Evolutionary conservation across 1,140 invertebrate species (phyloP).

Genomic region (Argopecten irradians): DNA sequence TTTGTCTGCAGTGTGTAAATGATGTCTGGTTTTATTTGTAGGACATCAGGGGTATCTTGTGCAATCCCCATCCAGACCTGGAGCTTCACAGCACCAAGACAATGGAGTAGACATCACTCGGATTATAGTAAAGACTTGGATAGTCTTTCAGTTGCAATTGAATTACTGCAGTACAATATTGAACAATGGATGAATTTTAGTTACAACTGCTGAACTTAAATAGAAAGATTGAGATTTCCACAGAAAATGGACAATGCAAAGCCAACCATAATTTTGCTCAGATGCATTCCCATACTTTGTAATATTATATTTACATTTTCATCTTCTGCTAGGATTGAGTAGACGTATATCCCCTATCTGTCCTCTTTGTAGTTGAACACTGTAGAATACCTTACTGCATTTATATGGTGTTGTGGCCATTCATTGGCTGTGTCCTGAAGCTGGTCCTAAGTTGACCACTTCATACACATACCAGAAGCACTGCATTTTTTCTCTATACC

Average conservation of each 20-base stretch:
- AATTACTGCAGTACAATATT: not conserved
- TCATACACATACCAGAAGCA: conserved; percentile 15
- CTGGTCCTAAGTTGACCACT: not conserved
- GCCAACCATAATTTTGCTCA: not conserved
- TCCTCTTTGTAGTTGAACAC: not conserved
- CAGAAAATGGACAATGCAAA: not conserved
- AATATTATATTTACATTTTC: not conserved
- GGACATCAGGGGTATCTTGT: conserved; percentile 63
- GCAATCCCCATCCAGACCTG: conserved; percentile 43
- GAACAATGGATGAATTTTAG: not conserved
- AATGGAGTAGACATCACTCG: conserved; percentile 52
- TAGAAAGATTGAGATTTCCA: too few species aligned
- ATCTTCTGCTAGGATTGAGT: not conserved
- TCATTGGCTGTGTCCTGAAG: conserved; percentile 3
- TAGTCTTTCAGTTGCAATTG: not conserved
- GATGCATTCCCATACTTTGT: not conserved
- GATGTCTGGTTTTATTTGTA: conserved; percentile 44
- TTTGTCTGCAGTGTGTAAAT: not conserved
- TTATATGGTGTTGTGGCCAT: not conserved
- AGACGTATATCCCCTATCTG: not conserved
- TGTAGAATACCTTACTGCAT: not conserved
- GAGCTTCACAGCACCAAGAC: conserved; percentile 63
- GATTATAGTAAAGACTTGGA: not conserved
- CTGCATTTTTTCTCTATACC: conserved; percentile 16
- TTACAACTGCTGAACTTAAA: not conserved